These are phyloP conservation scores for Aegotheles bennettii DNA, from an alignment of 2,113 vertebrate species.

Conservation along the genomic window DNA sequence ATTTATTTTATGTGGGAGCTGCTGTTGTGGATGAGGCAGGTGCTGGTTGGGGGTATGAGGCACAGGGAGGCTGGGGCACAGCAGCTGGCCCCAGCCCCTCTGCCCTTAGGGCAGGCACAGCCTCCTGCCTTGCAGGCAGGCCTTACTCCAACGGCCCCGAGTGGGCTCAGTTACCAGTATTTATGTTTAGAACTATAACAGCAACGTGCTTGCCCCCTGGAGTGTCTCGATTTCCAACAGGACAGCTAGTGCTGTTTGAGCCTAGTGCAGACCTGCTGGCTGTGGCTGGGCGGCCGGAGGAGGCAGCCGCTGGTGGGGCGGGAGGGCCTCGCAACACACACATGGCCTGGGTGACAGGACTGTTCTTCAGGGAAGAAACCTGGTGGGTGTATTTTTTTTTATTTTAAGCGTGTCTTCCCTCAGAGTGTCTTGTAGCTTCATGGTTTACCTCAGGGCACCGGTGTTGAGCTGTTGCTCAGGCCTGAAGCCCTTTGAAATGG, in stretches of 20 bases:
- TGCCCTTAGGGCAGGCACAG: no score
- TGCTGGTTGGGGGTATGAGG: background rate
- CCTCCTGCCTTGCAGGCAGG: background rate
- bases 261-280: background rate
- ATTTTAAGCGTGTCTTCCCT: background rate
- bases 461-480: accelerated
- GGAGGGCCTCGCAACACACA: accelerated
- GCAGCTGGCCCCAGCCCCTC: no score
- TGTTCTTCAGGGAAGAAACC: background rate
- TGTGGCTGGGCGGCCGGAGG: accelerated
- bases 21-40: background rate
- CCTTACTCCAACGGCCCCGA: background rate
- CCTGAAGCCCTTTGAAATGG: background rate
- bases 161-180: accelerated
- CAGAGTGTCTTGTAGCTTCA: background rate
- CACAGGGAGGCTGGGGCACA: accelerated
- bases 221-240: background rate
- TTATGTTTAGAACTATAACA: background rate
- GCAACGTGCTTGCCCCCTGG: accelerated
- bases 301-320: accelerated
- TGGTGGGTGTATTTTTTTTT: accelerated
- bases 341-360: accelerated
- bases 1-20: background rate
- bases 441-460: background rate
- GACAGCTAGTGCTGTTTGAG: background rate